Conservation (phyloP, 2,888 invertebrate genomes). For the Drosophila mimetica region DNA sequence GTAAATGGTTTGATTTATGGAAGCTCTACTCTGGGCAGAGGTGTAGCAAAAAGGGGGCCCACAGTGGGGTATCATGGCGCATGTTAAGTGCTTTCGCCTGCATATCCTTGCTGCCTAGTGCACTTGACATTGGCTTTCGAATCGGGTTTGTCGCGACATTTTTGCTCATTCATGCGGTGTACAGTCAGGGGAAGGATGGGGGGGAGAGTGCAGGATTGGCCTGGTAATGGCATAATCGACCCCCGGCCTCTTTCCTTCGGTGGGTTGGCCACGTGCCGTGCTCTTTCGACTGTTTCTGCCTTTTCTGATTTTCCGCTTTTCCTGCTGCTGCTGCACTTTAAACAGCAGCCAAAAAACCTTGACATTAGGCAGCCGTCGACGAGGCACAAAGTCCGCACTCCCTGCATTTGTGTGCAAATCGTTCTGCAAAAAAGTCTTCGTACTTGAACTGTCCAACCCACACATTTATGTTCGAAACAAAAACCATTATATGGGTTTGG, state of each 20-base stretch:
- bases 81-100: slow-evolving; percentile 45
- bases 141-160: slow-evolving; percentile 28
- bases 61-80: slow-evolving; percentile 33
- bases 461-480: background rate
- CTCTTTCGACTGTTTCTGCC: slow-evolving; percentile 6
- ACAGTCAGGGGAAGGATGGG: background rate
- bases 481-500: background rate
- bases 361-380: slow-evolving; percentile 61
- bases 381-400: slow-evolving; percentile 31
- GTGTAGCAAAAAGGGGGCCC: background rate
- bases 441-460: slow-evolving; percentile 1
- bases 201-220: slow-evolving; percentile 28
- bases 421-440: background rate
- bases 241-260: background rate
- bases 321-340: slow-evolving; percentile 57
- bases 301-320: slow-evolving; percentile 4
- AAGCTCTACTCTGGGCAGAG: slow-evolving; percentile 10
- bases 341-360: slow-evolving; percentile 73
- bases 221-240: slow-evolving; percentile 46
- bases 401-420: slow-evolving; percentile 9
- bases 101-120: slow-evolving; percentile 44
- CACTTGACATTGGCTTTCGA: slow-evolving; percentile 68
- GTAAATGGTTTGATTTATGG: background rate
- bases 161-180: slow-evolving; percentile 63
- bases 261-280: slow-evolving; percentile 53